Evolutionary conservation across 2,113 vertebrate genomes (phyloP).

Genomic region (Podiceps cristatus): DNA sequence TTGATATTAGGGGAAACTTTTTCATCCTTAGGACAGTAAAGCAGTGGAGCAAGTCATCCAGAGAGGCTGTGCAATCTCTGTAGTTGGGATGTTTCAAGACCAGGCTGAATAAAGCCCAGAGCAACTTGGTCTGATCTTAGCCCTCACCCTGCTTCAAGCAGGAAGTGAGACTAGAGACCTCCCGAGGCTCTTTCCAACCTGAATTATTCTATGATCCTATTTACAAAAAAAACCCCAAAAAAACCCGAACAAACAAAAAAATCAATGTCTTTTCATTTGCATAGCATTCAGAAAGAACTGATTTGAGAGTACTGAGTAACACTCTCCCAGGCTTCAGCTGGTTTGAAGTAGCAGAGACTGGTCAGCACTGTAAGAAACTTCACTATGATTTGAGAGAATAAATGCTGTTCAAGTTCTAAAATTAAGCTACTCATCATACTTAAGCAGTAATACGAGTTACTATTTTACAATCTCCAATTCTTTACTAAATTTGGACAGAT

Average conservation of each 20-base stretch:
- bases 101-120: not conserved
- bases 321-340: not conserved
- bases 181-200: not conserved
- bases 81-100: not conserved
- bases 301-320: not conserved
- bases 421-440: not conserved
- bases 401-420: not conserved
- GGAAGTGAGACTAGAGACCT: not conserved
- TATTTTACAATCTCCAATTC: not conserved
- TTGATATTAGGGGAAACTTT: not conserved
- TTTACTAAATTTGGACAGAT: not conserved
- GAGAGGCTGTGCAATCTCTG: not conserved
- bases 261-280: not conserved
- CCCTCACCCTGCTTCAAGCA: not conserved
- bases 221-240: no score
- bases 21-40: not conserved
- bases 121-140: not conserved
- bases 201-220: not conserved
- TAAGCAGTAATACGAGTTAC: not conserved
- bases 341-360: not conserved
- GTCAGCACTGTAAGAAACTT: not conserved
- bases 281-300: not conserved
- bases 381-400: not conserved
- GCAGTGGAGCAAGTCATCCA: not conserved
- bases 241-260: no score